A percentile compares a stretch with the other conserved stretches of the same genome.
phyloP scores from a whole-genome alignment of 2,888 invertebrate species.

The Ormia ochracea region DNA sequence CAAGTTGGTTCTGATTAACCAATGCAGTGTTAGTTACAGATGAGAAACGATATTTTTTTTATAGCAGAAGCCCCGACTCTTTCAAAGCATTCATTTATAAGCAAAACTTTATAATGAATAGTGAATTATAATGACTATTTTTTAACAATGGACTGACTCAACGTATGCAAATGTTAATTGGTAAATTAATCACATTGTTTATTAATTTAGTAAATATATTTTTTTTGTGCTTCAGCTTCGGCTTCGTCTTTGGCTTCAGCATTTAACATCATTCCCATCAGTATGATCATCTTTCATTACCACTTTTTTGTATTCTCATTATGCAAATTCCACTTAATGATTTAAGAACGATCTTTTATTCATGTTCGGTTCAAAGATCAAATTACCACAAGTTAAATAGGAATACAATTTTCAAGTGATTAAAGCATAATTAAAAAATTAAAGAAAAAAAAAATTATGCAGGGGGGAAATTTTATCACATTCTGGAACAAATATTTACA shows the following conservation, averaged over 20 bases:
- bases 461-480: slow-evolving; percentile 32
- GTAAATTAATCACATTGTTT: slow-evolving; percentile 77
- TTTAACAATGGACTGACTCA: slow-evolving; percentile 46
- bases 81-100: background rate
- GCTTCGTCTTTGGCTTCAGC: slow-evolving; percentile 31
- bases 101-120: background rate
- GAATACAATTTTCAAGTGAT: slow-evolving; percentile 53
- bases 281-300: slow-evolving; percentile 20
- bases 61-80: background rate
- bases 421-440: slow-evolving; percentile 23
- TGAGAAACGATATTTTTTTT: slow-evolving; percentile 41
- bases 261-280: slow-evolving; percentile 18
- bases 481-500: background rate
- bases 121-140: slow-evolving; percentile 22
- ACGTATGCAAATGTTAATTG: slow-evolving; percentile 72
- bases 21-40: slow-evolving; percentile 73
- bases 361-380: slow-evolving; percentile 53
- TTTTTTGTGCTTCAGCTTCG: too few species aligned
- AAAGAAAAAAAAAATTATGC: background rate
- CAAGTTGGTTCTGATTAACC: slow-evolving; percentile 52
- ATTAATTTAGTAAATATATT: slow-evolving; percentile 72
- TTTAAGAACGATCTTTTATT: slow-evolving; percentile 7
- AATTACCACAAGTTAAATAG: slow-evolving; percentile 48
- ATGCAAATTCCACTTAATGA: slow-evolving; percentile 59
- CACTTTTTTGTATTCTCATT: slow-evolving; percentile 69